Evolutionary conservation across 2,113 vertebrate species (phyloP).

Genomic region (Tursiops truncatus): DNA sequence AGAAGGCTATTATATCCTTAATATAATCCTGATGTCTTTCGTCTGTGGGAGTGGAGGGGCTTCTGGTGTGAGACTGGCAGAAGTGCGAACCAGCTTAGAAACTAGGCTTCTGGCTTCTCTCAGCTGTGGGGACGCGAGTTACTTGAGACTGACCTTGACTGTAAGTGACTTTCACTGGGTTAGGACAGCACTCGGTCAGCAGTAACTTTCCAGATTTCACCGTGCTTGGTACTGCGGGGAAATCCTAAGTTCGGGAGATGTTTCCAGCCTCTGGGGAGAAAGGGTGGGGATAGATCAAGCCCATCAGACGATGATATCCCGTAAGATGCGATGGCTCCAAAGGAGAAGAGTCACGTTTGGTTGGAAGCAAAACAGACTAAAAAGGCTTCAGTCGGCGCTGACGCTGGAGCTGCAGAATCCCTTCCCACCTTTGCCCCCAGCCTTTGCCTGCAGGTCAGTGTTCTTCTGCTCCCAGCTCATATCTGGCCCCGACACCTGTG

Average conservation of each 20-base stretch:
- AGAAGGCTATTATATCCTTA: not conserved
- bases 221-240: not conserved
- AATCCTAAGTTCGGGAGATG: not conserved
- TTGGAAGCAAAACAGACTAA: not conserved
- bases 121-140: not conserved
- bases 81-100: not conserved
- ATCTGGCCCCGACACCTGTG: not conserved
- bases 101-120: not conserved
- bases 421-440: too few species aligned
- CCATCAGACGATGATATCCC: rapidly evolving
- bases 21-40: not conserved
- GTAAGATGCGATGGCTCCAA: rapidly evolving
- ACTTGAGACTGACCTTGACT: not conserved
- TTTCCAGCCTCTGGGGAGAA: not conserved
- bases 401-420: too few species aligned
- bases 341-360: not conserved
- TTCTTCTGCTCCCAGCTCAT: not conserved
- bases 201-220: not conserved
- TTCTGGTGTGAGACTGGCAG: not conserved
- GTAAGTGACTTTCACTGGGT: not conserved
- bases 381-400: not conserved
- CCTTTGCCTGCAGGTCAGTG: too few species aligned
- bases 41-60: not conserved
- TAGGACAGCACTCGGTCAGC: not conserved
- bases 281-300: too few species aligned